Percentiles rank a stretch among this genome's conserved stretches.
Evolutionary conservation across 2,113 vertebrate species (phyloP).

Genomic region (Pelodiscus sinensis): DNA sequence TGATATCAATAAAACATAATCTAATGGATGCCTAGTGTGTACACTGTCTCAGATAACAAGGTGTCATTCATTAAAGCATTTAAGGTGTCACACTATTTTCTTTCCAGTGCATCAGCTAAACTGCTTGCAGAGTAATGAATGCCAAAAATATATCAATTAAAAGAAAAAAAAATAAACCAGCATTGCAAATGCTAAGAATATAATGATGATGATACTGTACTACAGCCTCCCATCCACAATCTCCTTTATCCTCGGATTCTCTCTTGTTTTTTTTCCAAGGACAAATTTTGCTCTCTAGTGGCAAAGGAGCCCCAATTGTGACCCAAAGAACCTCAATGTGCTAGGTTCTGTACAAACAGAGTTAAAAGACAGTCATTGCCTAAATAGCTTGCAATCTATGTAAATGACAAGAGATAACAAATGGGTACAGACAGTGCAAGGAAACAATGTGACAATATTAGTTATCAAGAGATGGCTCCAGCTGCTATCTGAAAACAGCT

Average conservation of each 20-base stretch:
- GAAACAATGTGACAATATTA: background rate
- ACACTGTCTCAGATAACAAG: background rate
- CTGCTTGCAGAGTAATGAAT: background rate
- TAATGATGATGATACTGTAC: background rate
- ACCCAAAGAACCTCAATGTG: background rate
- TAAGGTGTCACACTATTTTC: background rate
- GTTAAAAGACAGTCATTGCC: background rate
- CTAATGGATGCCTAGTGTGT: background rate
- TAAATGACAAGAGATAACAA: background rate
- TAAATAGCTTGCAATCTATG: background rate
- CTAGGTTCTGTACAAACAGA: background rate
- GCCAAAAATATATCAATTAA: background rate
- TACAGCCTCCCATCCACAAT: background rate
- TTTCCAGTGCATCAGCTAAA: background rate
- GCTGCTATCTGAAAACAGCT: background rate
- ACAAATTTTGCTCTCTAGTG: background rate
- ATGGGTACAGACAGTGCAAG: background rate
- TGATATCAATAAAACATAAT: constrained; percentile 15
- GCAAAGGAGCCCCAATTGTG: background rate
- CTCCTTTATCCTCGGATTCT: background rate
- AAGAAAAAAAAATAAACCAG: background rate
- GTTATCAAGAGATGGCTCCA: background rate
- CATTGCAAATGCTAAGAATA: background rate
- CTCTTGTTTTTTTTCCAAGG: background rate
- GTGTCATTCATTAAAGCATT: background rate